Evolutionary conservation across 2,888 invertebrate species (phyloP).

Genomic region (Metopia argyrocephala): DNA sequence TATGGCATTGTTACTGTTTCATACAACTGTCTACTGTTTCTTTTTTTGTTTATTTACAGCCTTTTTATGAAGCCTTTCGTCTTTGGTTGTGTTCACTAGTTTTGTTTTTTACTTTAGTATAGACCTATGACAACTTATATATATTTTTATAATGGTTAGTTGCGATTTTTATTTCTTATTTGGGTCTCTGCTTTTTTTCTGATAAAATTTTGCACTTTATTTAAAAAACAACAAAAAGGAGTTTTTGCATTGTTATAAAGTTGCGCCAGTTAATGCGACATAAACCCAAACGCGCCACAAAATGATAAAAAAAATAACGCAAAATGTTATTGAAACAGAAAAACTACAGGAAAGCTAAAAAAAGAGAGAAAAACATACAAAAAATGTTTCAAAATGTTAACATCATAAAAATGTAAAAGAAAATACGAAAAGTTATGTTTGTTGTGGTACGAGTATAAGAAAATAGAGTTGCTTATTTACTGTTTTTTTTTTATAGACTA

Average conservation of each 20-base stretch:
- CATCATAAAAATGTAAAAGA: neutral
- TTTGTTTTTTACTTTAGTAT: slow-evolving; percentile 1
- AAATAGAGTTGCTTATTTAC: neutral
- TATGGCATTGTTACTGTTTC: slow-evolving; percentile 24
- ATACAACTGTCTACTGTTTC: slow-evolving; percentile 41
- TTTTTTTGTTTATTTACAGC: neutral
- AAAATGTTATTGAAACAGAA: neutral
- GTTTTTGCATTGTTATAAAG: slow-evolving; percentile 57
- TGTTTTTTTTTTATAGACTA: neutral
- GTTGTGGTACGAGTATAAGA: neutral
- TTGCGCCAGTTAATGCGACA: slow-evolving; percentile 62
- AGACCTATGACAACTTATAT: neutral
- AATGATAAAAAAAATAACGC: slow-evolving; percentile 23
- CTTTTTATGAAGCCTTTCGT: slow-evolving; percentile 38
- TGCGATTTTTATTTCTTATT: neutral
- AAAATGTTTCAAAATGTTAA: slow-evolving; percentile 6
- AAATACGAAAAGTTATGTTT: neutral
- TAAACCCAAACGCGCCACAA: slow-evolving; percentile 53
- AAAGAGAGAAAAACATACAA: slow-evolving; percentile 11
- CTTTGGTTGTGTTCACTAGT: slow-evolving; percentile 7
- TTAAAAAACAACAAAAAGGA: slow-evolving; percentile 16
- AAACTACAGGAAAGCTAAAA: slow-evolving; percentile 11
- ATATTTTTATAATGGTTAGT: neutral
- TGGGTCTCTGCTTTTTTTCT: neutral
- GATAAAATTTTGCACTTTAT: neutral